phyloP scores from a whole-genome alignment of 2,797 vertebrate species.

The Acipenser oxyrinchus region DNA sequence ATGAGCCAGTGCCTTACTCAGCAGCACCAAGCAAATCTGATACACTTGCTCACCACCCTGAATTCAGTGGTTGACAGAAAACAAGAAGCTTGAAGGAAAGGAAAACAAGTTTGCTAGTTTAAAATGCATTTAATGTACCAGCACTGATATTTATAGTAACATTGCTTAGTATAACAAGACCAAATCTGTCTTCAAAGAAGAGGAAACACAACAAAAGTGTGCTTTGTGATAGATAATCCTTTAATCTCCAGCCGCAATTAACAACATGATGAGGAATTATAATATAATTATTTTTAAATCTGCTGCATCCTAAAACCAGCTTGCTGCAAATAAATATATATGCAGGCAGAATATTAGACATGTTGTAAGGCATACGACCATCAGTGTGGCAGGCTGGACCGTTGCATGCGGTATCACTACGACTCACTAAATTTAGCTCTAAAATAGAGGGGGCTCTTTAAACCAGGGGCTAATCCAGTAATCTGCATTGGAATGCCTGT shows the following conservation, averaged over 20 bases:
- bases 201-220: neutral
- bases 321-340: neutral
- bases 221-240: neutral
- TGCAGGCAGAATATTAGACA: neutral
- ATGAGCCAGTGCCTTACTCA: too few relatives aligned
- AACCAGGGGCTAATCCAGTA: neutral
- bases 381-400: neutral
- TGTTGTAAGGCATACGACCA: neutral
- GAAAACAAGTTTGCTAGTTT: neutral
- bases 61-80: neutral
- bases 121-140: neutral
- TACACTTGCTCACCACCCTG: too few relatives aligned
- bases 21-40: too few relatives aligned
- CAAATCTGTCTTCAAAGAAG: neutral
- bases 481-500: neutral
- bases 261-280: constrained; percentile 3
- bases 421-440: neutral
- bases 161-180: neutral
- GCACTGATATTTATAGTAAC: neutral
- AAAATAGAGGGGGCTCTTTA: neutral
- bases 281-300: constrained; percentile 10
- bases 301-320: neutral
- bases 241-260: constrained; percentile 1
- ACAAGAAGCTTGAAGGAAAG: neutral
- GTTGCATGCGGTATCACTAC: neutral